Percentiles rank a stretch among this genome's conserved stretches.
phyloP scores from a whole-genome alignment of 2,113 vertebrate genomes.

The Thalassoma bifasciatum region DNA sequence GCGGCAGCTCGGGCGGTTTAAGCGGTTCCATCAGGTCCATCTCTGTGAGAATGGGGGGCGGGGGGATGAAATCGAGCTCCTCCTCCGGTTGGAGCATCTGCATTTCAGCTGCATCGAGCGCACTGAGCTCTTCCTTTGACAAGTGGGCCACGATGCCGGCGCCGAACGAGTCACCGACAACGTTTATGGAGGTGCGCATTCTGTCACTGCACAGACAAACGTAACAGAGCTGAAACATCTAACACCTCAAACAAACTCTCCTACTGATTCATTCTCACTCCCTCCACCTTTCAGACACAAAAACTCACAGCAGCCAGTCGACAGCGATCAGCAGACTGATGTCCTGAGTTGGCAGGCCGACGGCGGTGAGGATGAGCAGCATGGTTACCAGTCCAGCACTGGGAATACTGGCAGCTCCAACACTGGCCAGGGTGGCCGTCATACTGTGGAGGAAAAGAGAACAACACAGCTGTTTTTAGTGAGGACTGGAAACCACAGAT shows the following conservation, averaged over 20 bases:
- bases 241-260: not conserved
- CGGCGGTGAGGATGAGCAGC: constrained; percentile 88
- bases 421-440: constrained; percentile 88
- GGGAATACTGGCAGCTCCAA: constrained; percentile 89
- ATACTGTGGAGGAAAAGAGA: constrained; percentile 71
- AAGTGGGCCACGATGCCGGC: constrained; percentile 87
- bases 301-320: constrained; percentile 90
- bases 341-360: constrained; percentile 88
- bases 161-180: constrained; percentile 87
- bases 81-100: constrained; percentile 57
- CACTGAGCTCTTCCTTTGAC: constrained; percentile 80
- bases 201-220: constrained; percentile 79
- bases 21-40: constrained; percentile 76
- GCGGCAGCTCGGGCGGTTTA: constrained; percentile 80
- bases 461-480: not conserved
- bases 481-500: not conserved
- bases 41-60: constrained; percentile 75
- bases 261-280: not conserved
- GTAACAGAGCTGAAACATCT: constrained; percentile 1
- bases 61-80: constrained; percentile 78
- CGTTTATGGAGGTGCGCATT: constrained; percentile 88
- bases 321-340: constrained; percentile 89
- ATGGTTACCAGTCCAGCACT: constrained; percentile 89
- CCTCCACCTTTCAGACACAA: constrained; percentile 28
- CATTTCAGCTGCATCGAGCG: constrained; percentile 79